Base-by-base conservation (phyloP, 2,113 vertebrate species). In the Donacobius atricapilla region DNA sequence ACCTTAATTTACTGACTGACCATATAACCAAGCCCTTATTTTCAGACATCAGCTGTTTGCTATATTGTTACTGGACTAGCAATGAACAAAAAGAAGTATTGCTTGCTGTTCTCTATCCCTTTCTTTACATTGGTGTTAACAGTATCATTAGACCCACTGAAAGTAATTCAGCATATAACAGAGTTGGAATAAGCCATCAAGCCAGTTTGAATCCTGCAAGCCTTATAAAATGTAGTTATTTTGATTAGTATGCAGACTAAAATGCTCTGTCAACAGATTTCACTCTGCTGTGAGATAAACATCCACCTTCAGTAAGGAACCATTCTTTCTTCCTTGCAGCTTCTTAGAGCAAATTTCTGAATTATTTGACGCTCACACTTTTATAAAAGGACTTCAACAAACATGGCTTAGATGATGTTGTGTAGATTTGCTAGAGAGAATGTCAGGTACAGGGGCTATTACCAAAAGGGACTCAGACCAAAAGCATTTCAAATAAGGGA, bases 401-500 rank as follows among this genome's bases (percentile, higher is more conserved):
- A 44, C 3, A 25, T 11, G 9, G n/a, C 4, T 23, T 7, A 50
- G 35, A 56, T 10, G 54, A 40, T 15, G 27, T 9, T 16, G 24
- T 19, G 42, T 33, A 64, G 11, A 61, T 84, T 71, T 82, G 51
- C 57, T 22, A 44, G 14, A 83, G 50, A 92, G 8, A 21, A 33
- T 12, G 20, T 66, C 57, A 95, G 61, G 60, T 89, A 56, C 21
- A 19, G 18, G 18, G 31, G 37, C 33, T 60, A 28, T 61, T 53
- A 89, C 23, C 42, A 50, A 58, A 76, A 70, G 57, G 93, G 66
- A 83, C 30, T 72, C 31, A 21, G 53, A 88, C 40, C 79, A 95
- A 92, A 93, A 94, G 23, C 2, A 2, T 64, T 90, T 93, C 93
- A 96, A 90, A 86, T 66, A 94, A 94, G 60, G 79, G 58, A 89